phyloP scores from a whole-genome alignment of 2,797 vertebrate genomes.

The Mormyrops attenuatus region DNA sequence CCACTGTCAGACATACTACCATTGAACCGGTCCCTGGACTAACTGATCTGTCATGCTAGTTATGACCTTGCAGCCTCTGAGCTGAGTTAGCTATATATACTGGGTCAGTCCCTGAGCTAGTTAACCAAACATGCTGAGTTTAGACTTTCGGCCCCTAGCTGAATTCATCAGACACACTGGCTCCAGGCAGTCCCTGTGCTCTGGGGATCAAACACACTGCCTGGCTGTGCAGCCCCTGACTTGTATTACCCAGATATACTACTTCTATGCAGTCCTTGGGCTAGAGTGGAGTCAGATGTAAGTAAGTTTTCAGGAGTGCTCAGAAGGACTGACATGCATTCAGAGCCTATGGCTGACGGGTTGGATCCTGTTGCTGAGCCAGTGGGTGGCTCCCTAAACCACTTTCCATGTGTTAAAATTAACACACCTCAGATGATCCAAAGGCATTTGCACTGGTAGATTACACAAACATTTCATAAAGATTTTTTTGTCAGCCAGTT shows the following conservation, averaged over 20 bases:
- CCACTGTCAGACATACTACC: neutral
- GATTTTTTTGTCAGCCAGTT: neutral
- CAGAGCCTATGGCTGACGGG: neutral
- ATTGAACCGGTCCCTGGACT: neutral
- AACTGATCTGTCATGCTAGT: neutral
- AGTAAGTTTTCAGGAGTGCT: neutral
- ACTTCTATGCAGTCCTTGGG: neutral
- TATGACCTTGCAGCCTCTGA: neutral
- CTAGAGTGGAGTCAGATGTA: neutral
- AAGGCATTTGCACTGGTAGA: neutral
- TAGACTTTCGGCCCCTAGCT: neutral
- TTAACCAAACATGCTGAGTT: neutral
- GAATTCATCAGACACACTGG: neutral
- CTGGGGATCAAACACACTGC: neutral
- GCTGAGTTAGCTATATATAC: neutral
- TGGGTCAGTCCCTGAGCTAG: neutral
- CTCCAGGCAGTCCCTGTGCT: neutral
- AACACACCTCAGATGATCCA: neutral
- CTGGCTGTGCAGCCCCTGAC: neutral
- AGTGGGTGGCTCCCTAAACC: neutral
- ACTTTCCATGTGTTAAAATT: neutral
- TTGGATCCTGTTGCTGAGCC: neutral
- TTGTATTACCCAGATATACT: neutral
- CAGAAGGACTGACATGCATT: neutral
- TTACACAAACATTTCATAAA: neutral